A percentile compares a stretch with the other conserved stretches of the same genome.
These are phyloP conservation scores for Gonioctena quinquepunctata DNA, from an alignment of 1,140 invertebrate genomes.

Conservation along the genomic window DNA sequence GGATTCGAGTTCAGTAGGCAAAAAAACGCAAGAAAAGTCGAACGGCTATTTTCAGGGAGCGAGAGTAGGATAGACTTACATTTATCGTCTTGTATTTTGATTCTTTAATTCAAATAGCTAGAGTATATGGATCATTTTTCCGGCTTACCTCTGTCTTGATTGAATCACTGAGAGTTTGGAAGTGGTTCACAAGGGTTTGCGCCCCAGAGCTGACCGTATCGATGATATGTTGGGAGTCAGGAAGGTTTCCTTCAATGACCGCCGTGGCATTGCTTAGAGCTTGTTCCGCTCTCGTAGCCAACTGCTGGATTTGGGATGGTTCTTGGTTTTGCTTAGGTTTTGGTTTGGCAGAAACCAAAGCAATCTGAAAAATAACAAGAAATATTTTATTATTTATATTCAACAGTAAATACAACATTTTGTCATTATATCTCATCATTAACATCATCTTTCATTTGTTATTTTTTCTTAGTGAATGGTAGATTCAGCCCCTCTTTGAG, in stretches of 20 bases:
- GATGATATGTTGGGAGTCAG: conserved; percentile 39
- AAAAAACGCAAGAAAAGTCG: too few species aligned
- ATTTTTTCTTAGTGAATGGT: too few species aligned
- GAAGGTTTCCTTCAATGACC: conserved; percentile 31
- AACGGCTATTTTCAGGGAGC: too few species aligned
- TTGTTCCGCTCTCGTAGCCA: conserved; percentile 34
- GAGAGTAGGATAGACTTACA: too few species aligned
- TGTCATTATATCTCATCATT: too few species aligned
- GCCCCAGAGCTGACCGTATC: conserved; percentile 32
- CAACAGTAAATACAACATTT: neutral
- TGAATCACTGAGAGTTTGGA: conserved; percentile 38
- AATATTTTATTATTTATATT: neutral
- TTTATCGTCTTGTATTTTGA: too few species aligned
- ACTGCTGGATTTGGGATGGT: conserved; percentile 34
- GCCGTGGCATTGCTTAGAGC: conserved; percentile 34
- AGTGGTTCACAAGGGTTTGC: conserved; percentile 34
- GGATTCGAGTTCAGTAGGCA: too few species aligned
- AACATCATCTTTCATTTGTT: too few species aligned
- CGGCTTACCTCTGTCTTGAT: conserved; percentile 36
- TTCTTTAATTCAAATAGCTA: too few species aligned
- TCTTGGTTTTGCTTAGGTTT: conserved; percentile 21
- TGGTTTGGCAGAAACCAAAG: conserved; percentile 18
- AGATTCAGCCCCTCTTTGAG: too few species aligned
- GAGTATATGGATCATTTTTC: neutral
- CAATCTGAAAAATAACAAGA: conserved; percentile 12